These are phyloP conservation scores for Gymnocheta viridis DNA, from an alignment of 2,888 invertebrate species.

Conservation along the genomic window DNA sequence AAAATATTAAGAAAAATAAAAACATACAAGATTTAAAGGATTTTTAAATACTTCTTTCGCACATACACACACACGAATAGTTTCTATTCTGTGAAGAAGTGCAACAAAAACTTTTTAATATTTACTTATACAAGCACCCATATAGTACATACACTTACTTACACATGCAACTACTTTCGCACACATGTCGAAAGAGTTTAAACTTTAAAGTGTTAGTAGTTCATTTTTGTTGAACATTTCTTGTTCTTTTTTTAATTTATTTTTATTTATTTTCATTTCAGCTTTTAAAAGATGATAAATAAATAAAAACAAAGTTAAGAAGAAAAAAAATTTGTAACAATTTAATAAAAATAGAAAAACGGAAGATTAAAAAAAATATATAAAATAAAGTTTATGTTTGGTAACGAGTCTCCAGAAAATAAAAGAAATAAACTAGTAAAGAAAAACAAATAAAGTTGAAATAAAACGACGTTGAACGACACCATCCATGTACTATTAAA, in stretches of 20 bases:
- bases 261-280: conserved; percentile 4
- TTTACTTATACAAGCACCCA: not conserved
- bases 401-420: conserved; percentile 15
- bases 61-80: conserved; percentile 9
- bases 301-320: conserved; percentile 36
- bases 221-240: conserved; percentile 29
- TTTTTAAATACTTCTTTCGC: conserved; percentile 39
- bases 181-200: conserved; percentile 42
- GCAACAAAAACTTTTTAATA: conserved; percentile 38
- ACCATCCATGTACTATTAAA: conserved; percentile 26
- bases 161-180: not conserved
- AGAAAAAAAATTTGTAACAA: conserved; percentile 12
- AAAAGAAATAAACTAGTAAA: conserved; percentile 7
- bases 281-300: conserved; percentile 8
- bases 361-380: conserved; percentile 6
- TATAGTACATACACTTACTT: not conserved
- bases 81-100: not conserved
- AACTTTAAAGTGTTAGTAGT: conserved; percentile 48
- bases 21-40: conserved; percentile 41
- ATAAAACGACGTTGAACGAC: conserved; percentile 28
- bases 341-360: conserved; percentile 46
- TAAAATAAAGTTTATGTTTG: conserved; percentile 37
- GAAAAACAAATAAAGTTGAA: conserved; percentile 27
- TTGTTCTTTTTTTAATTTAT: not conserved
- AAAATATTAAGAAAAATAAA: not conserved